phyloP scores from a whole-genome alignment of 64 coral and sea anemone genomes.

The Dendronephthya gigantea region DNA sequence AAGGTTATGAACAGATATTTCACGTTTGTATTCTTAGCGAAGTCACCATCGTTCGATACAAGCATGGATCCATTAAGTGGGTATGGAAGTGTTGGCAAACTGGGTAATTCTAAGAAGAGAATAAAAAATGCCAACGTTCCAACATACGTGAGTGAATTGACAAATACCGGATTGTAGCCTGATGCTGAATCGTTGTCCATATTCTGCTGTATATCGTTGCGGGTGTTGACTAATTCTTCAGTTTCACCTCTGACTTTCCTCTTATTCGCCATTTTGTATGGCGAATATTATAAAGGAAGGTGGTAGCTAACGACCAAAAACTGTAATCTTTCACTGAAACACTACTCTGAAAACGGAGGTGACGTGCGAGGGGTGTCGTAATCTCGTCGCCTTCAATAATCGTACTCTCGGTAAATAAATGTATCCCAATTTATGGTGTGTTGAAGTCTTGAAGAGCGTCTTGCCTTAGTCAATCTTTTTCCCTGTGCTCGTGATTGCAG shows the following conservation, averaged over 20 bases:
- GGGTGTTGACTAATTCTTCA: background rate
- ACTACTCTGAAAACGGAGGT: too few species aligned
- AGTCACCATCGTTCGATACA: conserved; percentile 27
- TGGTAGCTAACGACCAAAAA: too few species aligned
- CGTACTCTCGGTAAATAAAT: too few species aligned
- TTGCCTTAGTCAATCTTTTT: too few species aligned
- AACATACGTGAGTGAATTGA: conserved; percentile 64
- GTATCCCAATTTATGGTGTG: too few species aligned
- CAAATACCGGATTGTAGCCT: conserved; percentile 51
- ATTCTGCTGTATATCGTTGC: background rate
- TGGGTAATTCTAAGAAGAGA: conserved; percentile 39
- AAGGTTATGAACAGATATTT: conserved; percentile 56
- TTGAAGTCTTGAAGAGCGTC: too few species aligned
- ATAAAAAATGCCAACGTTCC: conserved; percentile 56
- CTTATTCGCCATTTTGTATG: background rate
- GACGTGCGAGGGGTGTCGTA: too few species aligned
- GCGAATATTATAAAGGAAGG: too few species aligned
- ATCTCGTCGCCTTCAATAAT: too few species aligned
- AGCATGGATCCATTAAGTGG: conserved; percentile 45
- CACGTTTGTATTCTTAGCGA: conserved; percentile 39
- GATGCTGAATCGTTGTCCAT: background rate
- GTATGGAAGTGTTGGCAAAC: conserved; percentile 17
- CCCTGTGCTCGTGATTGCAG: too few species aligned
- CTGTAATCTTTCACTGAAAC: too few species aligned
- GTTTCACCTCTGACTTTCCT: background rate